Evolutionary conservation across 2,113 vertebrate genomes (phyloP).

Genomic region (Platycercus adscitus): DNA sequence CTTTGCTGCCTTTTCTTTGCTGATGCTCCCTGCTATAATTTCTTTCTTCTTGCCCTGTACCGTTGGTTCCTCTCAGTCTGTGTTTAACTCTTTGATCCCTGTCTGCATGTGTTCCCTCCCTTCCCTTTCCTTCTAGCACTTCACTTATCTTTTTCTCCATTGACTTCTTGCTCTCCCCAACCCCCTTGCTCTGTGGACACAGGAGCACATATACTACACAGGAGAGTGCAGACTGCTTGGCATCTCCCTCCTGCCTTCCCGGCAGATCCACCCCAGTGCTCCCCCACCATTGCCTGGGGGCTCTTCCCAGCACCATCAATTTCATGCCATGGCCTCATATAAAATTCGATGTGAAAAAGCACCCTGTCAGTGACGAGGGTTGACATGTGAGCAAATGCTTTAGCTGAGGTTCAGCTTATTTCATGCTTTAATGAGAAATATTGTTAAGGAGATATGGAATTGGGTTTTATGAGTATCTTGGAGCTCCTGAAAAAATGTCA

Average conservation of each 20-base stretch:
- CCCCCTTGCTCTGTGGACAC: background rate
- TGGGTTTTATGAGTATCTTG: background rate
- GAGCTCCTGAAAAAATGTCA: background rate
- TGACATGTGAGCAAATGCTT: background rate
- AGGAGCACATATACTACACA: rapidly evolving
- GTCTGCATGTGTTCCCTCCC: background rate
- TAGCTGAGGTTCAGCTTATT: background rate
- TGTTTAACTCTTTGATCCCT: background rate
- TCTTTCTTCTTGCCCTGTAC: background rate
- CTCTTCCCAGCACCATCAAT: slow-evolving; percentile 3
- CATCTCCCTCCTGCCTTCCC: background rate
- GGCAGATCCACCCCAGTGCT: background rate
- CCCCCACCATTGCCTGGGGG: rapidly evolving
- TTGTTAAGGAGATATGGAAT: background rate
- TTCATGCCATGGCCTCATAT: background rate
- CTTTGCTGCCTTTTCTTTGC: background rate
- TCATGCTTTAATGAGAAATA: background rate
- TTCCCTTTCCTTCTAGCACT: background rate
- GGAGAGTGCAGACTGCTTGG: rapidly evolving
- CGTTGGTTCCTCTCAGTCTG: background rate
- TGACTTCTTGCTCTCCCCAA: background rate
- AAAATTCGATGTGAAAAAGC: background rate
- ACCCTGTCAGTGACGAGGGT: background rate
- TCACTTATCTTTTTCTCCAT: background rate
- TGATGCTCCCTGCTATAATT: background rate